Base-by-base conservation (phyloP, 2,888 invertebrate species). In the Amphipyra berbera region DNA sequence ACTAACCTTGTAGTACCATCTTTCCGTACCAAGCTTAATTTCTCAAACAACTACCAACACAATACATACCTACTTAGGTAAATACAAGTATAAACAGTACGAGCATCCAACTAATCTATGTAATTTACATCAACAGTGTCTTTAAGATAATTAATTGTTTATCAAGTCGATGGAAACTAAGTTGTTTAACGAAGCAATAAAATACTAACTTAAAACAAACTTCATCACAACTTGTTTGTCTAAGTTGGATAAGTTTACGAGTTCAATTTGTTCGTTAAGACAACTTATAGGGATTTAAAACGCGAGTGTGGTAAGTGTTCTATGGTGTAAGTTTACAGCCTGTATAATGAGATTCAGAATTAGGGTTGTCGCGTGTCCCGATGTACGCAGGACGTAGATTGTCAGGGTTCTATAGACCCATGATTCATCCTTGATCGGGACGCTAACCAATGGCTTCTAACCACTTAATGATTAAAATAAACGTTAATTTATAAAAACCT, bases 121-220 rank as follows among this genome's bases (percentile, higher is more conserved):
- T 21, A 70, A 73, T 77, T 64, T 60, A 61, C 53, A 70, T 70
- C 53, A 56, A 41, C 56, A 50, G 56, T 49, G 44, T 62, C 60
- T 58, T n/a, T 63, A 61, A 70, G 64, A 73, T 73, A 77, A 70
- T 75, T 60, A 75, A 75, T 73, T 76, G 73, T 76, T 67, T 71
- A 68, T 65, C 63, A 68, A 77, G 73, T n/a, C 53, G 61, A 64
- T 57, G 68, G 52, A 55, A 77, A 78, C 65, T 77, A 61, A 67
- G 67, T 68, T 75, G 68, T 75, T 70, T 54, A 59, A 56, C 60
- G 64, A n/a, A 55, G 62, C 64, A 71, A 78, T 76, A 67, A 76
- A 78, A 78, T 68, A 70, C 49, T 59, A 73, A 78, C 63, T 61
- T 65, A 48, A 60, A 73, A 65, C 65, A 61, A 76, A 73, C 67